Base-by-base conservation (phyloP, 2,113 vertebrate genomes). In the Tretioscincus oriximinensis region DNA sequence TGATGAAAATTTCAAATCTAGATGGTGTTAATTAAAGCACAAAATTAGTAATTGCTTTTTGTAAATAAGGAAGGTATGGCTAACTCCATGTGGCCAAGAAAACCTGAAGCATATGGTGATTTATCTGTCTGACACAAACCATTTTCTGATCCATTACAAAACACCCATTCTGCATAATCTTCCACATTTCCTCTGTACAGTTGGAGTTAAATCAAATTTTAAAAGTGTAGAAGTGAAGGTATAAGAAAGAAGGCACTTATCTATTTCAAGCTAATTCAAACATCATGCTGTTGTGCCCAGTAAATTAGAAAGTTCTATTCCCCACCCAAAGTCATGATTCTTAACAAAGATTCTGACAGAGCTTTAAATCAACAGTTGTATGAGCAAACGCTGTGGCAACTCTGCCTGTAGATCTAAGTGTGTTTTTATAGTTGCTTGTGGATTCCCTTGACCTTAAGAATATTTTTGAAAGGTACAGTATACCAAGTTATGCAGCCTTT, bases 391-490 rank as follows among this genome's bases (percentile, higher is more conserved):
- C 28, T 74, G 67, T 73, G 1, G 58, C 31, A 85, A 47, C 35
- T 76, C 18, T 66, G 41, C 41, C 86, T 76, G 86, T 78, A 81
- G 76, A 76, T 58, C 41, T 81, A 86, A 78, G 26, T 47, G n/a
- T 31, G 74, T 1, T 66, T 84, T 92, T 87, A 35, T 29, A 80
- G 83, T 83, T 76, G 4, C 22, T 72, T 74, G 65, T 0, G 9
- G 14, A 35, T 51, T 73, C 16, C 73, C 5, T 26, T 51, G 41
- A 12, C 9, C 41, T 85, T 65, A 67, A 80, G 73, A 11, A 20
- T 81, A 72, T 49, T 10, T 80, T 82, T 70, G 2, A 74, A 31
- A 1, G 35, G 3, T 1, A 47, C 18, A 47, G 3, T 1, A 47
- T 20, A 47, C 79, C 76, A 89, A 81, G 81, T 82, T 60, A 20